Evolutionary conservation across 2,888 invertebrate genomes (phyloP).

Genomic region (Chloromyia formosa): DNA sequence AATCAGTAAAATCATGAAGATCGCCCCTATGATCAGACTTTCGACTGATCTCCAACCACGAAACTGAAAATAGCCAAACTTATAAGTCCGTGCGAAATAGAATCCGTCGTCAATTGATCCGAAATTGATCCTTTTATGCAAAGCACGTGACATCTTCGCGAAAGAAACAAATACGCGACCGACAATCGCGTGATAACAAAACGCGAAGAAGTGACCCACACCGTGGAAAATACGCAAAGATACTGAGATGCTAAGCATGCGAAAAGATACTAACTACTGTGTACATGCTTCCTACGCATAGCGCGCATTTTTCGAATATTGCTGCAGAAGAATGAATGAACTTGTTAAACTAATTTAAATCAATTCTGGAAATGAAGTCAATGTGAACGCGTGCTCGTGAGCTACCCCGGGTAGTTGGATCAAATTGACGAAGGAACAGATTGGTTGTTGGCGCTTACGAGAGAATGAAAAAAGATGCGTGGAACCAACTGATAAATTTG

Average conservation of each 20-base stretch:
- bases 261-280: constrained; percentile 15
- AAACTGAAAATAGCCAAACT: constrained; percentile 54
- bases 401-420: neutral
- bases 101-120: neutral
- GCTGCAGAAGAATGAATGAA: constrained; percentile 8
- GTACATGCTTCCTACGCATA: neutral
- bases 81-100: neutral
- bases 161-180: neutral
- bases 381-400: constrained; percentile 5
- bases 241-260: neutral
- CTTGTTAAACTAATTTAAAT: constrained; percentile 18
- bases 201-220: neutral
- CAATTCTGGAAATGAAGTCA: constrained; percentile 15
- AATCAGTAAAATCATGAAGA: constrained; percentile 60
- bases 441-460: neutral
- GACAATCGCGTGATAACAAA: neutral
- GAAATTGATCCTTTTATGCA: neutral
- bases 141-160: neutral
- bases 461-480: too few relatives aligned
- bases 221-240: neutral
- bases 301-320: neutral
- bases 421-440: neutral
- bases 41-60: neutral
- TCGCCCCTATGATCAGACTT: constrained; percentile 49
- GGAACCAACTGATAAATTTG: too few relatives aligned